phyloP scores from a whole-genome alignment of 2,113 vertebrate species.

The Bufo bufo region DNA sequence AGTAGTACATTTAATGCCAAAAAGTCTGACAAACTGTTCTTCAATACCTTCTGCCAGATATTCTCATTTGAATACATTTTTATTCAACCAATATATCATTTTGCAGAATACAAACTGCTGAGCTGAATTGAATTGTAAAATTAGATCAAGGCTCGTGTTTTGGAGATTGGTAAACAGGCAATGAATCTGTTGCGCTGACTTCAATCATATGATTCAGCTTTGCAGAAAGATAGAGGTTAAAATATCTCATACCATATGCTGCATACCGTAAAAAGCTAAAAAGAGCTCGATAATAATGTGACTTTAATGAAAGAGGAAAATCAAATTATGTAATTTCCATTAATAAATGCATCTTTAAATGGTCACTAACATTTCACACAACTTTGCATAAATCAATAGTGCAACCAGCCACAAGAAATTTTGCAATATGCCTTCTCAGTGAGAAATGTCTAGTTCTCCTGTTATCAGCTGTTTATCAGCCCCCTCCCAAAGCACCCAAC shows the following conservation, averaged over 20 bases:
- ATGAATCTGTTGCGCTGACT: slow-evolving; percentile 13
- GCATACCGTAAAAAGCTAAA: background rate
- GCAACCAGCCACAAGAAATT: no score
- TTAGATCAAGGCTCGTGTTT: background rate
- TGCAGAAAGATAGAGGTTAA: background rate
- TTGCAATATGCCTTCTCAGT: no score
- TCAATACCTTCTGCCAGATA: slow-evolving; percentile 7
- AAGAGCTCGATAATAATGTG: background rate
- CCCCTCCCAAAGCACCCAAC: no score
- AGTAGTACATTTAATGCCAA: background rate
- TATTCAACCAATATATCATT: slow-evolving; percentile 23
- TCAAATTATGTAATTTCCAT: background rate
- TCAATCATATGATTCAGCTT: slow-evolving; percentile 15
- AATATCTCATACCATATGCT: background rate
- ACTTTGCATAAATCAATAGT: no score
- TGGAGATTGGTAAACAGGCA: slow-evolving; percentile 21
- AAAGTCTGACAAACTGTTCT: background rate
- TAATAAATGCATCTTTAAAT: no score
- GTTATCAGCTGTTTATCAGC: no score
- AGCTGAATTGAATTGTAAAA: slow-evolving; percentile 22
- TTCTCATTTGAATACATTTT: slow-evolving; percentile 1
- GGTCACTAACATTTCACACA: no score
- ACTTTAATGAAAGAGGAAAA: background rate
- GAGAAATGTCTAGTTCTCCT: no score
- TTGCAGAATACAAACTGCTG: background rate